phyloP scores from a whole-genome alignment of 2,888 invertebrate species.

The Zootermopsis nevadensis region DNA sequence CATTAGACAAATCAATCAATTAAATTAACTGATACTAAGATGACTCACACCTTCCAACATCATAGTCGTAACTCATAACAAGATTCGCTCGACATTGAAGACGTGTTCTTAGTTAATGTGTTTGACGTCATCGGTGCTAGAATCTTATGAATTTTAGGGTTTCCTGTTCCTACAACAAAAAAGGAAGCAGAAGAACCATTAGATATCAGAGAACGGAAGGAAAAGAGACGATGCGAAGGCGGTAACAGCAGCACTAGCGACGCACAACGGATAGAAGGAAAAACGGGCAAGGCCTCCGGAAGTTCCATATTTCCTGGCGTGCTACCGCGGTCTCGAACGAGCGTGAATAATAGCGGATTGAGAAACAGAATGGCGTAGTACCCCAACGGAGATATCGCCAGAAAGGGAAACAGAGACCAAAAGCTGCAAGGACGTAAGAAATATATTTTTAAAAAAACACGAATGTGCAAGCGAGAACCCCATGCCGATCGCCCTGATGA shows the following conservation, averaged over 20 bases:
- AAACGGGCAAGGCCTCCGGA: constrained; percentile 9
- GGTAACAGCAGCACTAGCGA: background rate
- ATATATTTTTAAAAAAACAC: background rate
- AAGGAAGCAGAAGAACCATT: constrained; percentile 4
- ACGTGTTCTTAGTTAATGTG: background rate
- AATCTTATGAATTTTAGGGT: background rate
- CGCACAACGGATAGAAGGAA: constrained; percentile 10
- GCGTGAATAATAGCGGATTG: background rate
- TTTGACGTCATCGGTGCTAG: background rate
- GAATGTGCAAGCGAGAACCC: too few species aligned
- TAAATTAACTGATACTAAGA: background rate
- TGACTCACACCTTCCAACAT: background rate
- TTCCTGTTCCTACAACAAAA: background rate
- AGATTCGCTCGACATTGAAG: background rate
- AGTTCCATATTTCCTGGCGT: constrained; percentile 6
- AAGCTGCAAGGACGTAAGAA: background rate
- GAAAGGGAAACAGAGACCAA: background rate
- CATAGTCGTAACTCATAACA: background rate
- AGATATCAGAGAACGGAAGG: constrained; percentile 1
- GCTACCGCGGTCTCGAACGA: background rate
- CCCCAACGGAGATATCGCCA: background rate
- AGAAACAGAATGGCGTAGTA: background rate
- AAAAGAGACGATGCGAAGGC: background rate
- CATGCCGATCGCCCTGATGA: too few species aligned
- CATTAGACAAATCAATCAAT: too few species aligned